phyloP scores from a whole-genome alignment of 2,113 vertebrate species.

The Uria aalge region DNA sequence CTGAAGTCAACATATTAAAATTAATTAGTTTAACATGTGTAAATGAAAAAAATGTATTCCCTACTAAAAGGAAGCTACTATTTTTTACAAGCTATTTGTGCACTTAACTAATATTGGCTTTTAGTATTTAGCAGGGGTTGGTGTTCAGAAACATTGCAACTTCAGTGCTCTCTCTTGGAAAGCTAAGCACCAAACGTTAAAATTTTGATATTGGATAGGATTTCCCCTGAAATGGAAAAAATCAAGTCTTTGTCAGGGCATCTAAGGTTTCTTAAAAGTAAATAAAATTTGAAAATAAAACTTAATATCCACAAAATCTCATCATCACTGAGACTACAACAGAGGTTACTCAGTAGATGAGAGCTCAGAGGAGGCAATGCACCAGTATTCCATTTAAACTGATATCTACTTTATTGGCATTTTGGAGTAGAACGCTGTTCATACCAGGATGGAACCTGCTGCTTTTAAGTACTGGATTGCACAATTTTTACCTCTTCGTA shows the following conservation, averaged over 20 bases:
- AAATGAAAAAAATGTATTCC: not conserved
- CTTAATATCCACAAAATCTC: not conserved
- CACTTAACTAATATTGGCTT: not conserved
- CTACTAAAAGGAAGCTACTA: not conserved
- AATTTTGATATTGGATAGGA: not conserved
- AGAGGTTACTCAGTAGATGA: not conserved
- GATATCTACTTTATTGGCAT: not conserved
- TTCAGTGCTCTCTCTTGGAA: not conserved
- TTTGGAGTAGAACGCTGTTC: not conserved
- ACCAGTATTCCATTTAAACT: not conserved
- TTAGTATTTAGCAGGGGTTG: not conserved
- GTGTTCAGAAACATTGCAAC: not conserved
- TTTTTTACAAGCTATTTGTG: not conserved
- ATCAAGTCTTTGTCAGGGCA: not conserved
- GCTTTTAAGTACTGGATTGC: not conserved
- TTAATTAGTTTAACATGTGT: not conserved
- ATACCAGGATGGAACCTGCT: not conserved
- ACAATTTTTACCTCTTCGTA: not conserved
- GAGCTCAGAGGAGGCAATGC: not conserved
- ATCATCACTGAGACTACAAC: not conserved
- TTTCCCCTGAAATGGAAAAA: not conserved
- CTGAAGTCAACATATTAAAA: not conserved
- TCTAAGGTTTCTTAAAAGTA: not conserved
- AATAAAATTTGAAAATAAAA: not conserved
- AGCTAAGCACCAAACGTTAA: not conserved